Conservation (phyloP, 1,140 invertebrate genomes). For the Dinothrombium tinctorium region DNA sequence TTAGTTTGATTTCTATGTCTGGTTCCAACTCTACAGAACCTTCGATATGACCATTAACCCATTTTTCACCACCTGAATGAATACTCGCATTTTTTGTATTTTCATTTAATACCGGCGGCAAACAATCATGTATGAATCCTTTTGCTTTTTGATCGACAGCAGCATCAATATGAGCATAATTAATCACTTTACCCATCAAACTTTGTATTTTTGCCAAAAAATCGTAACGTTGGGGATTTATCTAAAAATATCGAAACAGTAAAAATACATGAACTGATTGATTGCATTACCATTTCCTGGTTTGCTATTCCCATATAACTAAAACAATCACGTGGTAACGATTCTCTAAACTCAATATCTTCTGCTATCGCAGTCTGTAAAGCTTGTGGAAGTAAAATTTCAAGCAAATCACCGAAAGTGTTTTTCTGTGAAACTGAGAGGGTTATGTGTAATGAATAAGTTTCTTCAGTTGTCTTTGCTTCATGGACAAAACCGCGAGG, state of each 20-base stretch:
- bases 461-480: constrained; percentile 34
- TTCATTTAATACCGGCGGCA: constrained; percentile 47
- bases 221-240: constrained; percentile 22
- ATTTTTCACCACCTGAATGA: constrained; percentile 36
- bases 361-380: constrained; percentile 41
- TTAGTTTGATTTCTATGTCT: constrained; percentile 39
- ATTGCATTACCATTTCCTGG: constrained; percentile 20
- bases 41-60: constrained; percentile 31
- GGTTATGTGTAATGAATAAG: constrained; percentile 76
- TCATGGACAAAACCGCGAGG: constrained; percentile 79
- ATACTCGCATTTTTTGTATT: constrained; percentile 39
- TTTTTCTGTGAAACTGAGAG: constrained; percentile 76
- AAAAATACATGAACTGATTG: not conserved
- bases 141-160: constrained; percentile 63
- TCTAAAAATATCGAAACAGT: constrained; percentile 14
- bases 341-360: constrained; percentile 44
- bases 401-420: constrained; percentile 61
- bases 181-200: constrained; percentile 34
- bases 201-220: constrained; percentile 33
- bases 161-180: constrained; percentile 44
- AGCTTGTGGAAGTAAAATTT: constrained; percentile 48
- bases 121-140: constrained; percentile 53
- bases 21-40: constrained; percentile 37
- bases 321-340: constrained; percentile 52
- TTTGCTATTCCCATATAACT: constrained; percentile 42